Evolutionary conservation across 2,888 invertebrate genomes (phyloP).

Genomic region (Nomada fucata): DNA sequence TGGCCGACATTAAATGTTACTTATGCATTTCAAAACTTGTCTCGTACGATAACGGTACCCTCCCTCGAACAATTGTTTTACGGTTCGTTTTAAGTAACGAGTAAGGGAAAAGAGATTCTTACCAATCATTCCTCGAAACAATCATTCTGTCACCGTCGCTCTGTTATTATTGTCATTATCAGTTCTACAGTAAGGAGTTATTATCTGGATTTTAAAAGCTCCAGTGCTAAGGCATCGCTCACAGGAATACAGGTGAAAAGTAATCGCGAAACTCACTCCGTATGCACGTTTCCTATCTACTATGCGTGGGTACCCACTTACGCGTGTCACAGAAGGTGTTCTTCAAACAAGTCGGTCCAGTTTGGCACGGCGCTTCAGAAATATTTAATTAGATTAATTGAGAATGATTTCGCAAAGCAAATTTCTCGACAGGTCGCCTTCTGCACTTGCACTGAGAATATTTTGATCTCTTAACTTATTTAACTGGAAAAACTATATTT

Average conservation of each 20-base stretch:
- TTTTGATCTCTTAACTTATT: too few relatives aligned
- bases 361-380: background rate
- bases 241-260: slow-evolving; percentile 41
- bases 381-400: too few relatives aligned
- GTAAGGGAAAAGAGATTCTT: slow-evolving; percentile 36
- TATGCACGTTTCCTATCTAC: slow-evolving; percentile 40
- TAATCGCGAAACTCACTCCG: slow-evolving; percentile 10
- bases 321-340: background rate
- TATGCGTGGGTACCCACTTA: slow-evolving; percentile 14
- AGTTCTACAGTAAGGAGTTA: slow-evolving; percentile 22
- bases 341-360: background rate
- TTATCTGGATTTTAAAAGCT: slow-evolving; percentile 4
- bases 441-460: too few relatives aligned
- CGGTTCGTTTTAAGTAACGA: background rate
- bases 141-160: slow-evolving; percentile 22
- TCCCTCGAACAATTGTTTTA: background rate
- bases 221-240: slow-evolving; percentile 31
- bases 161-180: slow-evolving; percentile 31
- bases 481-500: too few relatives aligned
- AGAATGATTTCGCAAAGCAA: too few relatives aligned
- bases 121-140: slow-evolving; percentile 18
- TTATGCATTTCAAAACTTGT: too few relatives aligned
- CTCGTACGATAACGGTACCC: background rate
- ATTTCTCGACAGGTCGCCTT: too few relatives aligned
- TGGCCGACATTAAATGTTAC: too few relatives aligned